Evolutionary conservation across 2,888 invertebrate species (phyloP).

Genomic region (Agapostemon virescens): DNA sequence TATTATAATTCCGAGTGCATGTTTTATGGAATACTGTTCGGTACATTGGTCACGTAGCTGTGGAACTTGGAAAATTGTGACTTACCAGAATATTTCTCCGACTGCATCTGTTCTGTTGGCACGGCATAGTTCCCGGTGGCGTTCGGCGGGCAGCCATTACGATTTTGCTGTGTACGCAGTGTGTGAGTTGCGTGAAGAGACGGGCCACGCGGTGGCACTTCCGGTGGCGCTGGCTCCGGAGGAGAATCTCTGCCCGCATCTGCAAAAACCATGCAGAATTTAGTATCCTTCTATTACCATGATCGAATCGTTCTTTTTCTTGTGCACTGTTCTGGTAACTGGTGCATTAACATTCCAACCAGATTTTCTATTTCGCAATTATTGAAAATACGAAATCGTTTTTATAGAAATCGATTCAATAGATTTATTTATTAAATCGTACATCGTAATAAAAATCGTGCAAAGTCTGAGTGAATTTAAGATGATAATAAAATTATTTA

Average conservation of each 20-base stretch:
- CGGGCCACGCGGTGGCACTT: slow-evolving; percentile 92
- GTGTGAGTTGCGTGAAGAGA: slow-evolving; percentile 85
- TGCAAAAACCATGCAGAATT: slow-evolving; percentile 58
- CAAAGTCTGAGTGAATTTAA: too few species aligned
- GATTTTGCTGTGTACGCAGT: slow-evolving; percentile 82
- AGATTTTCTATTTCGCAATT: too few species aligned
- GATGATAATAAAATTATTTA: too few species aligned
- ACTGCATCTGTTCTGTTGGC: slow-evolving; percentile 79
- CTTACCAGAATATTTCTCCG: slow-evolving; percentile 75
- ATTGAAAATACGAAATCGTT: too few species aligned
- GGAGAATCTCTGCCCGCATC: slow-evolving; percentile 88
- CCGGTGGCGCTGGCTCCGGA: slow-evolving; percentile 92
- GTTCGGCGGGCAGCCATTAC: slow-evolving; percentile 74
- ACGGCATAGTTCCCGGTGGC: slow-evolving; percentile 81
- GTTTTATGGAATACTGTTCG: neutral
- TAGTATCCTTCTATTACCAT: neutral
- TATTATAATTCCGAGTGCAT: neutral
- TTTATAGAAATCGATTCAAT: too few species aligned
- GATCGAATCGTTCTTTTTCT: neutral
- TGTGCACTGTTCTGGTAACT: neutral
- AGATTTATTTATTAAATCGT: too few species aligned
- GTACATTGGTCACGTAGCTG: neutral
- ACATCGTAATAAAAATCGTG: too few species aligned
- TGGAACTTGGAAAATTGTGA: slow-evolving; percentile 11
- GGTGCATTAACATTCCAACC: neutral